Evolutionary conservation across 2,797 vertebrate genomes (phyloP), one percentile per base, ranked within the genome.

Genomic region (Eulemur albifrons): DNA sequence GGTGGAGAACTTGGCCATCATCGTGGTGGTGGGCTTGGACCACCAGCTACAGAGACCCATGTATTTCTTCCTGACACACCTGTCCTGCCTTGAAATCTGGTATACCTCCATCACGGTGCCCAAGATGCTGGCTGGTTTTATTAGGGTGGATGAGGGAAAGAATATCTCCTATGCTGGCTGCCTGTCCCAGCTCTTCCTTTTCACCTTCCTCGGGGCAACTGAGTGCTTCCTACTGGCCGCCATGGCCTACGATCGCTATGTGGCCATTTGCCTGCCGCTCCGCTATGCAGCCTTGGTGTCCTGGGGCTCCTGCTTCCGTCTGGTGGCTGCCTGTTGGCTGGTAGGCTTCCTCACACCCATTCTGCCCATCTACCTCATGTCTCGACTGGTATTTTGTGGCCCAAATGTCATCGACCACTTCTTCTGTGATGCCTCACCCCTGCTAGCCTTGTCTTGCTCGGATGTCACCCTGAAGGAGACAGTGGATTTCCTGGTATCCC

Each of bases 111-210:
- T 97, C 89, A 97, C 97, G 0, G 97, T 96, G 72, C 98, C 98
- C 43, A 97, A 97, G 89, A 98, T 97, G 97, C 86, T 98, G 93
- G 69, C 94, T 80, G 96, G 97, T 43, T 93, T 97, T 32, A 80
- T 73, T 50, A 93, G 94, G 43, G 57, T 45, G 3, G 9, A 23
- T 5, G 76, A 82, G 13, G 94, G 91, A 61, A 95, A 94, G 73
- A 95, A 5, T 11, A 97, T 97, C 80, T 98, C 97, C 52, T 97
- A 88, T 0, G 15, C 43, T 12, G 95, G 94, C 35, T 97, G 98
- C 83, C 52, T 97, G 54, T 90, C 89, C 35, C 98, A 98, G 32
- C 97, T 98, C 73, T 98, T 98, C 79, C 93, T 98, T 73, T 98
- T 98, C 77, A 98, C 97, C 27, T 98, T 98, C 65, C 98, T 98